Evolutionary conservation across 2,888 invertebrate species (phyloP).

Genomic region (Dasypogon diadema): DNA sequence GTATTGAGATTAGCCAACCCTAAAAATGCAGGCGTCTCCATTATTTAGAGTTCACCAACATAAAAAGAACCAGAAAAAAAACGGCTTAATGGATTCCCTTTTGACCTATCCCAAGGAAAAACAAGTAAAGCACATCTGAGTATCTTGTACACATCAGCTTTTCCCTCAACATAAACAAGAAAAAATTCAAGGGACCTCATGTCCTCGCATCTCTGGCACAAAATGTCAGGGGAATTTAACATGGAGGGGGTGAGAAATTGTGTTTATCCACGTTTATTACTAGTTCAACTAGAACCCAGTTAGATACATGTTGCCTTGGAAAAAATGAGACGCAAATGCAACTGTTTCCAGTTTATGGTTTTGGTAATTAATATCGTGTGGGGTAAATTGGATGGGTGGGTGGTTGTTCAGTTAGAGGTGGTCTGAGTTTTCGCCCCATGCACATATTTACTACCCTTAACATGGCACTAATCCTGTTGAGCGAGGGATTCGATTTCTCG

Average conservation of each 20-base stretch:
- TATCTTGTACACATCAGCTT: not conserved
- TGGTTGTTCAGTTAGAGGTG: too few relatives aligned
- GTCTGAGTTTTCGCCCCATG: not conserved
- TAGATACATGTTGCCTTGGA: not conserved
- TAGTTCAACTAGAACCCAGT: not conserved
- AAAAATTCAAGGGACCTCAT: not conserved
- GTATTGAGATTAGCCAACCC: too few relatives aligned
- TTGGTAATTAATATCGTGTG: conserved; percentile 29
- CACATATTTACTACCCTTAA: not conserved
- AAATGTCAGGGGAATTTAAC: not conserved
- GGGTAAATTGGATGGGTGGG: not conserved
- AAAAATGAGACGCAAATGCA: not conserved
- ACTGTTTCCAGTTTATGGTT: not conserved
- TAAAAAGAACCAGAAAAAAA: not conserved
- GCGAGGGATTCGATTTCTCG: conserved; percentile 21
- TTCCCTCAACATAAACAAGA: not conserved
- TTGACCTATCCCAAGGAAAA: conserved; percentile 18
- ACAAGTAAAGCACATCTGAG: not conserved
- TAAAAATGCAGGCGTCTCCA: too few relatives aligned
- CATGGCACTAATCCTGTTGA: not conserved
- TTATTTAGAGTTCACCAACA: too few relatives aligned
- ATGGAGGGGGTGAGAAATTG: not conserved
- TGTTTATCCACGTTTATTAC: not conserved
- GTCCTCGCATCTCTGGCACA: not conserved
- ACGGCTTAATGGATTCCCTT: not conserved